Base-by-base conservation (phyloP, 2,113 vertebrate genomes). In the Rhea pennata region DNA sequence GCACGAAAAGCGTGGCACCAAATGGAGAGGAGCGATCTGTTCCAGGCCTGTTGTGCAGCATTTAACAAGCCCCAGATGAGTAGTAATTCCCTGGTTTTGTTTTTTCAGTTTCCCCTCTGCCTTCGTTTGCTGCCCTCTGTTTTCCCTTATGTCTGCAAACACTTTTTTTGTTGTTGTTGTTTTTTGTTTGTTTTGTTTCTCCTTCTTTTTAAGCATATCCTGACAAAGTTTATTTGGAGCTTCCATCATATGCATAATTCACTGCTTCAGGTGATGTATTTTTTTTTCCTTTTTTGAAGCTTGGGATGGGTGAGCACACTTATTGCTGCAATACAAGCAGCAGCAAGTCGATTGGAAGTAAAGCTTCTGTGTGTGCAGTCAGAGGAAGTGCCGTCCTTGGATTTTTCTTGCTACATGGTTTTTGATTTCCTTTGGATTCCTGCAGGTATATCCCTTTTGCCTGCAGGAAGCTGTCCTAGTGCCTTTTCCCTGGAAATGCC, bases 261-360 rank as follows among this genome's bases (percentile, higher is more conserved):
- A 9, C 50, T 79, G 39, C 79, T 90, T 80, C 14, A 4, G 69
- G 31, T 71, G 9, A 84, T 61, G 11, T 53, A 78, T 53, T 46
- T 42, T 84, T 50, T 61, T 88, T 85, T 62, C 67, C 96, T 66
- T 58, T 58, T 15, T 31, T 56, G 64, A 69, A 64, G 22, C 58
- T 78, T 91, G 31, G 15, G 44, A 58, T 89, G 64, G 42, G 16
- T 93, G 80, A 75, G 44, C 78, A 70, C 36, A 46, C 71, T 88
- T 73, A 85, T 69, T 85, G 44, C 70, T 75, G n/a, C 54, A 58
- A 93, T 67, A 80, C 91, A 92, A 92, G 77, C 3, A 9, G 51
- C 61, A 74, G 56, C 58, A 86, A 97, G 78, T 92, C 44, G 67
- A 39, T 3, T 89, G 66, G 79, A 92, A 91, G 69, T 64, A 91